These are phyloP conservation scores for Formicarius rufipectus DNA, from an alignment of 2,113 vertebrate genomes.

Conservation along the genomic window DNA sequence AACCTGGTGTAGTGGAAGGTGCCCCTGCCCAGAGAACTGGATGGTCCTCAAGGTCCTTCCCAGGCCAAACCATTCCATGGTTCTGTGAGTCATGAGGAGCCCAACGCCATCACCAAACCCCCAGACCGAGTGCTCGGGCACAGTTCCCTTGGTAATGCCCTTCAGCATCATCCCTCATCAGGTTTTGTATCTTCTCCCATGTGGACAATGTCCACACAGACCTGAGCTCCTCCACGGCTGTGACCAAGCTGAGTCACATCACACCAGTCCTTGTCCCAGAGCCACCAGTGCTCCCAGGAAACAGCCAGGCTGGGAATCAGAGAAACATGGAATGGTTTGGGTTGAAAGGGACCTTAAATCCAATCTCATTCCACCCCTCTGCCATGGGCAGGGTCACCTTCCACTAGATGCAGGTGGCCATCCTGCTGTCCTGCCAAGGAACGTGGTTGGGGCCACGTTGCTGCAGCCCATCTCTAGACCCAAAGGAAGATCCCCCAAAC, in stretches of 20 bases:
- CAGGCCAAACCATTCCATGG: background rate
- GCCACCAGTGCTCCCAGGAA: background rate
- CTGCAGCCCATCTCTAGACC: background rate
- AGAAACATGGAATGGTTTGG: background rate
- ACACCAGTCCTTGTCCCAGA: background rate
- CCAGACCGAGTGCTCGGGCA: background rate
- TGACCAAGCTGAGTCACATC: background rate
- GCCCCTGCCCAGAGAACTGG: background rate
- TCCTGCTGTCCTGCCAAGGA: background rate
- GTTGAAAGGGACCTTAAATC: background rate
- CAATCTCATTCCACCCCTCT: background rate
- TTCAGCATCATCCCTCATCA: rapidly evolving
- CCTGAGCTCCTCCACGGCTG: background rate
- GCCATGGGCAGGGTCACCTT: background rate
- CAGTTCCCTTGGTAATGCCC: background rate
- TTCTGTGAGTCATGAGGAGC: background rate
- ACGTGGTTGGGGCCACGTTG: background rate
- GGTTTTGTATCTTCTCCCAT: background rate
- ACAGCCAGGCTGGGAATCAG: background rate
- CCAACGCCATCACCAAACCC: background rate
- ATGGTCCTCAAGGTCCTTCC: background rate
- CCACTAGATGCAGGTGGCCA: background rate
- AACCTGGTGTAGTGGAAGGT: background rate
- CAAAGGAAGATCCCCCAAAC: background rate
- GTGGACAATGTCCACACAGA: rapidly evolving